Conservation (phyloP, 1,140 invertebrate species). For the Gonioctena quinquepunctata region DNA sequence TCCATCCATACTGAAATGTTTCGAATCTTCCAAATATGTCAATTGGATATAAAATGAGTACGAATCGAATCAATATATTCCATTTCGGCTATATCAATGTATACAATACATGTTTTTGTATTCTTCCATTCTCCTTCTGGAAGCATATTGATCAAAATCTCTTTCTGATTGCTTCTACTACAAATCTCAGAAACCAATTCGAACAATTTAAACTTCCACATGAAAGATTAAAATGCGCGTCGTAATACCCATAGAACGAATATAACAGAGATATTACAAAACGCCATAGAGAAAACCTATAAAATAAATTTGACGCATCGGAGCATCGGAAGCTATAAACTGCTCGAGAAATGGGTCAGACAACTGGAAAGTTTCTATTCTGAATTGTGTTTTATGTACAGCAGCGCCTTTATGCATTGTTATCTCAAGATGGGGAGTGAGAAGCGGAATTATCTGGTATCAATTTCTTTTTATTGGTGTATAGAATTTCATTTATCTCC, state of each 20-base stretch:
- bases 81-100: too few species aligned
- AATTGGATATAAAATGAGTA: too few species aligned
- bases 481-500: not conserved
- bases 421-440: conserved; percentile 1
- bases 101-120: too few species aligned
- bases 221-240: not conserved
- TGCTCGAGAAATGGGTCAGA: conserved; percentile 25
- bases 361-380: conserved; percentile 18
- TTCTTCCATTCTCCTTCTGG: not conserved
- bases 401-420: conserved; percentile 1
- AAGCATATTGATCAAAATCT: not conserved
- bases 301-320: conserved; percentile 26
- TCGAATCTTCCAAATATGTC: too few species aligned
- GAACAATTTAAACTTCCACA: not conserved
- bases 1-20: too few species aligned
- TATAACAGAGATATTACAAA: conserved; percentile 18
- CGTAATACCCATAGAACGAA: not conserved
- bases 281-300: conserved; percentile 18
- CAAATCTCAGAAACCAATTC: not conserved
- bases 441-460: not conserved
- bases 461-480: not conserved
- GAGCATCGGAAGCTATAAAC: conserved; percentile 21
- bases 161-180: not conserved
- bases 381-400: conserved; percentile 1
- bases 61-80: too few species aligned